These are phyloP conservation scores for Catocala sponsa DNA, from an alignment of 2,888 invertebrate genomes.

Conservation along the genomic window DNA sequence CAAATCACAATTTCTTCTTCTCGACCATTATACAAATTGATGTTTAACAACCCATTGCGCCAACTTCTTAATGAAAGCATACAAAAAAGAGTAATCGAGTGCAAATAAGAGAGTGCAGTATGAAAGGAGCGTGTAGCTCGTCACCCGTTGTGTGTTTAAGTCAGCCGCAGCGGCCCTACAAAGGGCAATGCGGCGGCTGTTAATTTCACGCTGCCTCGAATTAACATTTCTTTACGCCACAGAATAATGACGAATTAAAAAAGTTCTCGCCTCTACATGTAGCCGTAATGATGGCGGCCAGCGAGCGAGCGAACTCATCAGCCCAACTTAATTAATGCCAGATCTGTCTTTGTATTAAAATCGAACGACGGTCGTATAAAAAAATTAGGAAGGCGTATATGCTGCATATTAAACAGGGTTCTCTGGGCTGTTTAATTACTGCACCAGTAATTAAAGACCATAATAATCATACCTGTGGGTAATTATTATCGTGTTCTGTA, in stretches of 20 bases:
- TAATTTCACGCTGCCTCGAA: constrained; percentile 89
- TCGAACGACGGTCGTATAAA: constrained; percentile 63
- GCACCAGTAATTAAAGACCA: constrained; percentile 35
- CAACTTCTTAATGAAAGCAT: constrained; percentile 79
- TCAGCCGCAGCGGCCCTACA: constrained; percentile 83
- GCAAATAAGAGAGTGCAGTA: constrained; percentile 84
- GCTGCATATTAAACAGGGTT: constrained; percentile 53
- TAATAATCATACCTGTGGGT: constrained; percentile 1
- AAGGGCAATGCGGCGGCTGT: constrained; percentile 85
- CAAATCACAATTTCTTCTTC: constrained; percentile 63
- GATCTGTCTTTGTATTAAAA: constrained; percentile 88
- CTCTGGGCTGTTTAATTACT: constrained; percentile 50
- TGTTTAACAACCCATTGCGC: constrained; percentile 78
- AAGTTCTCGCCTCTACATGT: constrained; percentile 84
- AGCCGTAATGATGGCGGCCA: constrained; percentile 81
- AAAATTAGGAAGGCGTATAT: constrained; percentile 55
- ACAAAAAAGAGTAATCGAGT: constrained; percentile 82
- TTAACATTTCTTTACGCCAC: constrained; percentile 89
- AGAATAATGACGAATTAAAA: constrained; percentile 88
- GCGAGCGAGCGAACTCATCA: constrained; percentile 81
- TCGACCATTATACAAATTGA: constrained; percentile 76
- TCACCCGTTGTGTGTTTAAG: constrained; percentile 88
- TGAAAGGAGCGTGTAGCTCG: constrained; percentile 79
- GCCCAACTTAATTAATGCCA: constrained; percentile 85
- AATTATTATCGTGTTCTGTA: constrained; percentile 8